phyloP scores from a whole-genome alignment of 2,888 invertebrate species.

The Mythimna ferrago region DNA sequence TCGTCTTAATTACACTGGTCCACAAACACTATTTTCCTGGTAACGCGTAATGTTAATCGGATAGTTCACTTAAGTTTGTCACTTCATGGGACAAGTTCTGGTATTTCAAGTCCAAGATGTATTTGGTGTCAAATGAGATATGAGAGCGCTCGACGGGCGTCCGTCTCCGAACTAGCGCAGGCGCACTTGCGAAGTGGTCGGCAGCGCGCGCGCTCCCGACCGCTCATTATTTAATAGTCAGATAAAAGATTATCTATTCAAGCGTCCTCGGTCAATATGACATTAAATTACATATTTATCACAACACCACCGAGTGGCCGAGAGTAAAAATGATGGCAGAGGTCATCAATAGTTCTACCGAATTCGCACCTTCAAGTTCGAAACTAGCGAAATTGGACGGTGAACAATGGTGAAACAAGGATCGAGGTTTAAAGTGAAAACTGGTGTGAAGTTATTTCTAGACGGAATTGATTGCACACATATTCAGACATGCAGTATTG shows the following conservation, averaged over 20 bases:
- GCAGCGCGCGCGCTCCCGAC: conserved; percentile 69
- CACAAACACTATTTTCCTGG: conserved; percentile 41
- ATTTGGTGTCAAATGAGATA: conserved; percentile 50
- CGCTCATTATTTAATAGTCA: conserved; percentile 87
- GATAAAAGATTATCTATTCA: conserved; percentile 89
- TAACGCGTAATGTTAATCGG: conserved; percentile 13
- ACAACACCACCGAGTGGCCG: conserved; percentile 65
- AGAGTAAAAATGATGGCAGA: conserved; percentile 55
- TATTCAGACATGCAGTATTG: conserved; percentile 3
- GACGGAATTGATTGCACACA: conserved; percentile 8
- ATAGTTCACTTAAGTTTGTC: conserved; percentile 35
- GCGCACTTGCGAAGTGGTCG: conserved; percentile 71
- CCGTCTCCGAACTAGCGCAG: conserved; percentile 71
- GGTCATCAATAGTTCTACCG: conserved; percentile 38
- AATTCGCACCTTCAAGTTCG: conserved; percentile 1
- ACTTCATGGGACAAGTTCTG: conserved; percentile 32
- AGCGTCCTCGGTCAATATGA: conserved; percentile 84
- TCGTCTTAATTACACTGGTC: conserved; percentile 50
- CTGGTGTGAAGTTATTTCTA: conserved; percentile 12
- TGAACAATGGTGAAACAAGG: background rate
- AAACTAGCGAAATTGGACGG: conserved; percentile 5
- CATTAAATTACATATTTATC: conserved; percentile 78
- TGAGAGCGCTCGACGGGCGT: conserved; percentile 56
- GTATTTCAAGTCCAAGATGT: conserved; percentile 28
- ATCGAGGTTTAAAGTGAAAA: conserved; percentile 8